Base-by-base conservation (phyloP, 2,888 invertebrate genomes). In the Girardia tigrina region DNA sequence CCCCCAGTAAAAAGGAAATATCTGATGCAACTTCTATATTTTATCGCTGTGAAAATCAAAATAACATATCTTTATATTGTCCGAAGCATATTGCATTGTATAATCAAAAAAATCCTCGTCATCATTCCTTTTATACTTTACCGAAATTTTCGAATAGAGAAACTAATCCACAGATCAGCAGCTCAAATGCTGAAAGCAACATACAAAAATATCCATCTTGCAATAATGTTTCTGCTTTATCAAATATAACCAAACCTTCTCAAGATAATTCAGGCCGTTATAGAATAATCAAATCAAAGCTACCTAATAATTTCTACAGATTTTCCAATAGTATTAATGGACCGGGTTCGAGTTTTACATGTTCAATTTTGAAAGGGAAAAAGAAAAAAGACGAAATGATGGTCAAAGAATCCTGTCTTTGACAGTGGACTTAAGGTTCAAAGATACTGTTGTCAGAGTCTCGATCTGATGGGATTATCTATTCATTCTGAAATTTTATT, bases 381-480 rank as follows among this genome's bases (percentile, higher is more conserved):
- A 56, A n/a, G n/a, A 56, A 56, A 56, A 56, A 56, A 16, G 56
- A 56, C n/a, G 56, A 56, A 56, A 56, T 56, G 56, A n/a, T 56
- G 23, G 56, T 56, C 4, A 56, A 56, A 56, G 56, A 56, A n/a
- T 56, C 56, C 2, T 56, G 56, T 56, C 23, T 56, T 20, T 56
- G n/a, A 56, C n/a, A n/a, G n/a, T n/a, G n/a, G n/a, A n/a, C n/a
- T n/a, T n/a, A n/a, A n/a, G n/a, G n/a, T n/a, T n/a, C n/a, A n/a
- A n/a, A n/a, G n/a, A n/a, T n/a, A n/a, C n/a, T n/a, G n/a, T n/a
- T n/a, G n/a, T n/a, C n/a, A n/a, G n/a, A n/a, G n/a, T n/a, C n/a
- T n/a, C n/a, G n/a, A n/a, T n/a, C n/a, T n/a, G n/a, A n/a, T n/a
- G n/a, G n/a, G n/a, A n/a, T n/a, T n/a, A n/a, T n/a, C n/a, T n/a